These are phyloP conservation scores for Perodicticus potto DNA, from an alignment of 2,797 vertebrate genomes.

Conservation along the genomic window DNA sequence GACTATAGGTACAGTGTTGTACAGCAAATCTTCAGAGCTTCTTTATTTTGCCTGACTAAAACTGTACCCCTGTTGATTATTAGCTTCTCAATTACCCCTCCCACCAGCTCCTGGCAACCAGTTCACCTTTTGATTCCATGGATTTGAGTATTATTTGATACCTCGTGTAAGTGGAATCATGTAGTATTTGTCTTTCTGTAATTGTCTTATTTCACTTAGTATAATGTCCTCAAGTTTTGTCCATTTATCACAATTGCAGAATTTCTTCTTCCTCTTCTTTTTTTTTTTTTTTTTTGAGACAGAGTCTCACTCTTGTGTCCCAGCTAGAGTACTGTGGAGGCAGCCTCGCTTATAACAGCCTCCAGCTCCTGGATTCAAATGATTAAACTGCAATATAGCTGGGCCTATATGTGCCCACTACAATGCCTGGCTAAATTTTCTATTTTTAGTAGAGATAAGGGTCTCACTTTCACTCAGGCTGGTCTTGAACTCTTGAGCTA, in stretches of 20 bases:
- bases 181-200: not conserved
- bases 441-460: too few species aligned
- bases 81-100: not conserved
- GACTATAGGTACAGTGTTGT: not conserved
- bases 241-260: not conserved
- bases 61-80: not conserved
- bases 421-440: too few species aligned
- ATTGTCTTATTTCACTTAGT: not conserved
- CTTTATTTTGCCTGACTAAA: not conserved
- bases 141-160: not conserved
- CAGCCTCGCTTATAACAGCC: too few species aligned
- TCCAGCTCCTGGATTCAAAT: too few species aligned
- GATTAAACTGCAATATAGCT: too few species aligned
- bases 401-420: too few species aligned
- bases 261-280: not conserved
- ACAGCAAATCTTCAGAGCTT: not conserved
- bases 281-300: not conserved
- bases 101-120: not conserved
- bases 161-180: not conserved
- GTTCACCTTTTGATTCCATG: not conserved
- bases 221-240: not conserved
- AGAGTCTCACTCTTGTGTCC: too few species aligned
- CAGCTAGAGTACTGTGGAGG: too few species aligned
- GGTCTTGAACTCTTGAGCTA: too few species aligned
- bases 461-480: too few species aligned